Base-by-base conservation (phyloP, 2,797 vertebrate species). In the Falco rusticolus region DNA sequence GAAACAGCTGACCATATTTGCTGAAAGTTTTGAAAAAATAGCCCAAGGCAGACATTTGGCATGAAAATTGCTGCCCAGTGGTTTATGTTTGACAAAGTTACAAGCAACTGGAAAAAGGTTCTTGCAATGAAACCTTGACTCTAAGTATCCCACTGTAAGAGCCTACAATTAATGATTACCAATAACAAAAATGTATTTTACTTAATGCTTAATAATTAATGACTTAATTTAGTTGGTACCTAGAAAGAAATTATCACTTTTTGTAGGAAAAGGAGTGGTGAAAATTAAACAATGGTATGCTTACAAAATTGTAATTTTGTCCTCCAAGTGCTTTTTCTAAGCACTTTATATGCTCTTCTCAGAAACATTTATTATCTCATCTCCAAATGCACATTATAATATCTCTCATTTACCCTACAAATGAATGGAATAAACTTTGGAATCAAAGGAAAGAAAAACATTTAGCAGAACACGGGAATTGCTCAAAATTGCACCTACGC, bases 41-140 rank as follows among this genome's bases (percentile, higher is more conserved):
- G 95, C 93, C 89, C 56, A 88, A 89, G 79, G 91, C 90, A 95
- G 56, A 39, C 82, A 90, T 63, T 95, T 96, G 90, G 70, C 72
- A 78, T 81, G 84, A 93, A 96, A 96, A 93, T 92, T 92, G 47
- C 90, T 95, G 69, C 75, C 84, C 54, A 41, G 79, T 91, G 37
- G 37, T 91, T 94, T 89, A 59, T 89, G 41, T 91, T 89, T 91
- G 75, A 91, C 89, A 65, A 94, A 83, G 24, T 70, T 89, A 80
- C 63, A 78, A 91, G 57, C 37, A 92, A 37, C 45, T 89, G 53
- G 60, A 84, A 94, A 90, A 47, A 72, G 31, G 22, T 66, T 79
- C 81, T 80, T 92, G 61, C 7, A 61, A 47, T 59, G 50, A 80
- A 95, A 85, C 25, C 34, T 75, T 83, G 34, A 87, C 50, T 89